A percentile compares a stretch with the other conserved stretches of the same genome.
These are phyloP conservation scores for Hypsibius dujardini DNA, from an alignment of 1,140 invertebrate species.

Conservation along the genomic window DNA sequence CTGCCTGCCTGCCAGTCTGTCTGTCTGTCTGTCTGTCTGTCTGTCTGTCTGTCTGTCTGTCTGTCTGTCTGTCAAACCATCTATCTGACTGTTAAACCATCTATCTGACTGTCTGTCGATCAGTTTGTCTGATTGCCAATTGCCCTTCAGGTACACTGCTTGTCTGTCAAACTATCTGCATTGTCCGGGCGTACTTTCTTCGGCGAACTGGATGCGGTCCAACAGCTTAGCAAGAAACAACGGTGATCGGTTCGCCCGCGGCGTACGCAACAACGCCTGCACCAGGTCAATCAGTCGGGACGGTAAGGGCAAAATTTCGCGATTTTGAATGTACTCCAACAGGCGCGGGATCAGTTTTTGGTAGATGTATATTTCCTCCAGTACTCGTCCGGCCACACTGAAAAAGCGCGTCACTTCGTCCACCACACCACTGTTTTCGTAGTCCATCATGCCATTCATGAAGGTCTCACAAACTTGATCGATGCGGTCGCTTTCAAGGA, in stretches of 20 bases:
- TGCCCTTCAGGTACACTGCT: too few relatives aligned
- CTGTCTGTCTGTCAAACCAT: too few relatives aligned
- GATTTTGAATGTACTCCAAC: slow-evolving; percentile 10
- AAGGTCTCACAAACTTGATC: slow-evolving; percentile 10
- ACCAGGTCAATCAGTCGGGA: background rate
- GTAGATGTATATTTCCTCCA: slow-evolving; percentile 5
- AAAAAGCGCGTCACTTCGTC: slow-evolving; percentile 8
- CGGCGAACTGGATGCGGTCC: background rate
- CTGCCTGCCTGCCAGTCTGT: too few relatives aligned
- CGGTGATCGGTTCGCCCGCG: background rate
- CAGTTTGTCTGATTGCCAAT: too few relatives aligned
- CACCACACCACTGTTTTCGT: slow-evolving; percentile 7
- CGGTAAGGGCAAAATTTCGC: background rate
- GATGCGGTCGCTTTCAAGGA: background rate
- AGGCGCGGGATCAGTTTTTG: slow-evolving; percentile 1
- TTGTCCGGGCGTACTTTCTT: background rate
- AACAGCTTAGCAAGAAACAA: background rate
- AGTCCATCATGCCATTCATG: background rate
- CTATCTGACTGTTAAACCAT: too few relatives aligned
- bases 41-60: too few relatives aligned
- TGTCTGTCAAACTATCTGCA: too few relatives aligned
- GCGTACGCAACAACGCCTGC: background rate
- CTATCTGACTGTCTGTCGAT: too few relatives aligned
- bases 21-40: too few relatives aligned
- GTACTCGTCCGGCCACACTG: background rate